These are phyloP conservation scores for Stegophylla sp. DNA, from an alignment of 2,888 invertebrate genomes.

Conservation along the genomic window DNA sequence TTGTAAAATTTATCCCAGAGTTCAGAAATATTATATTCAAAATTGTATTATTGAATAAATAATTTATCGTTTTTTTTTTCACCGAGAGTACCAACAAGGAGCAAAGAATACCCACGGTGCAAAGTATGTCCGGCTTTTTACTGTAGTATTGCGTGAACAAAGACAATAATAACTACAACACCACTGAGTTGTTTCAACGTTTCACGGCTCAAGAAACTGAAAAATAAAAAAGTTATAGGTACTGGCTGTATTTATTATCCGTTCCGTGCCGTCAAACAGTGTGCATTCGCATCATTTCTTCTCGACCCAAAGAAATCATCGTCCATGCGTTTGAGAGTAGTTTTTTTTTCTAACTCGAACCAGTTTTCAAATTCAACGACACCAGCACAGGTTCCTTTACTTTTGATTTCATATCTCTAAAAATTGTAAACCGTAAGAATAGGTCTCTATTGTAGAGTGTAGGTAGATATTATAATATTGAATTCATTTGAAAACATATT, in stretches of 20 bases:
- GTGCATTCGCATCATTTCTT: constrained; percentile 6
- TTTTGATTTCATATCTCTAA: constrained; percentile 11
- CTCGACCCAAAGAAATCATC: constrained; percentile 1
- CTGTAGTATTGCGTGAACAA: neutral
- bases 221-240: constrained; percentile 11
- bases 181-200: neutral
- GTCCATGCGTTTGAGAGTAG: neutral
- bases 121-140: too few relatives aligned
- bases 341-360: constrained; percentile 22
- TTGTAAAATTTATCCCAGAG: too few relatives aligned
- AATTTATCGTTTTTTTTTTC: too few relatives aligned
- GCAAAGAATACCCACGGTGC: too few relatives aligned
- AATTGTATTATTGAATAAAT: too few relatives aligned
- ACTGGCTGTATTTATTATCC: neutral
- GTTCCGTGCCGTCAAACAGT: constrained; percentile 8
- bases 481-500: too few relatives aligned
- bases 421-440: too few relatives aligned
- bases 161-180: neutral
- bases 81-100: too few relatives aligned
- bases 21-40: too few relatives aligned
- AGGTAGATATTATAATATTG: too few relatives aligned
- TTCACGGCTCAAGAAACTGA: constrained; percentile 1
- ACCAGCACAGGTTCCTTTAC: constrained; percentile 1
- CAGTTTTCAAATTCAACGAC: constrained; percentile 12
- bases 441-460: too few relatives aligned